Evolutionary conservation across 1,140 invertebrate genomes (phyloP).

Genomic region (Drosophila trapezifrons): DNA sequence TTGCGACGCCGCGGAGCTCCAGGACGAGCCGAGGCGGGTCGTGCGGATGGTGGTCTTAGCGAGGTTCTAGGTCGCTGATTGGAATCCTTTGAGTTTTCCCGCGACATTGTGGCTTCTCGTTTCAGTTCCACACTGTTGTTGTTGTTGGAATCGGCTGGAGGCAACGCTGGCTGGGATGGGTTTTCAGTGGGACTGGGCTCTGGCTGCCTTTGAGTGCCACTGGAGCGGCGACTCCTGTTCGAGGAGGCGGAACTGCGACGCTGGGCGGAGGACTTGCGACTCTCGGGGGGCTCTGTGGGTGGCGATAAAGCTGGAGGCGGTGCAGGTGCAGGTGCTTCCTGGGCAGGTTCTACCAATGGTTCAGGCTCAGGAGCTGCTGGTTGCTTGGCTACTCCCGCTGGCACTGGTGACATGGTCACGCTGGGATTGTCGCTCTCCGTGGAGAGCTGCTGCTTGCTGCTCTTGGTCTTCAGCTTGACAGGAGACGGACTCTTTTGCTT

Average conservation of each 20-base stretch:
- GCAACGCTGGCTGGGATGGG: slow-evolving; percentile 10
- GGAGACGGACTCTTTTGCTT: slow-evolving; percentile 69
- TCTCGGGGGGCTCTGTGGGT: slow-evolving; percentile 40
- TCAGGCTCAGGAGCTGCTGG: slow-evolving; percentile 24
- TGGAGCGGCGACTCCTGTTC: slow-evolving; percentile 63
- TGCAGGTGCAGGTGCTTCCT: slow-evolving; percentile 20
- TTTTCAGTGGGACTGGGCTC: neutral
- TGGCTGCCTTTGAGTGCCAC: slow-evolving; percentile 51
- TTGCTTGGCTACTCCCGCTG: slow-evolving; percentile 10
- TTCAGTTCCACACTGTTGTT: slow-evolving; percentile 40
- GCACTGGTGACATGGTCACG: slow-evolving; percentile 40
- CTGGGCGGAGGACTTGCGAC: slow-evolving; percentile 56
- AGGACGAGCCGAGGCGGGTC: slow-evolving; percentile 91
- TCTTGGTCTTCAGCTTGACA: slow-evolving; percentile 32
- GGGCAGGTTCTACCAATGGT: slow-evolving; percentile 1
- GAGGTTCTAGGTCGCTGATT: slow-evolving; percentile 85
- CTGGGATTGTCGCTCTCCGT: slow-evolving; percentile 45
- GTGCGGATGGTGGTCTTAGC: slow-evolving; percentile 87
- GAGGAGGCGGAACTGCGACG: slow-evolving; percentile 36
- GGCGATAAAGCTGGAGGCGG: slow-evolving; percentile 7
- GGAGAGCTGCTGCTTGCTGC: slow-evolving; percentile 49
- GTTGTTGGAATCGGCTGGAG: slow-evolving; percentile 14
- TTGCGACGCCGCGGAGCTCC: slow-evolving; percentile 89
- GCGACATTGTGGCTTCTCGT: slow-evolving; percentile 63
- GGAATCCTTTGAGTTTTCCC: slow-evolving; percentile 73